Evolutionary conservation across 2,113 vertebrate genomes (phyloP), one percentile per base, ranked within the genome.

Genomic region (Narcine bancroftii): DNA sequence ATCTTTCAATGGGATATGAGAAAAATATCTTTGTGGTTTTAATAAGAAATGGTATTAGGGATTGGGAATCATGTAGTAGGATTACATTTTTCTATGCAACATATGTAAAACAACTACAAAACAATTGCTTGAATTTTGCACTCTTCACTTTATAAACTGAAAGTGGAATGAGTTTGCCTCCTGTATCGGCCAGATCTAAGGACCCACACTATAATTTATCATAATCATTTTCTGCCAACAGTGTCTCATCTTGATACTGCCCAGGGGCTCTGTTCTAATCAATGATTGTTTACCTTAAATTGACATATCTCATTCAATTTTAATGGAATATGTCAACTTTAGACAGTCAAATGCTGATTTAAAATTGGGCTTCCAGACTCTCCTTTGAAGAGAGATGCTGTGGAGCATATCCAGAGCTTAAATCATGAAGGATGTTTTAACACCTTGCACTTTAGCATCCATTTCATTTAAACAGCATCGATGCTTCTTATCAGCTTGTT

Each of bases 271-370:
- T 19, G 53, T 87, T 87, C 81, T 87, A 87, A 87, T 87, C 81
- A 87, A 87, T 87, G 81, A 15, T 63, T 56, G 81, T 87, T 87
- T 87, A 87, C 81, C 81, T 87, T 87, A 87, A 87, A 53, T 87
- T 87, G 81, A 87, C 81, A 87, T 87, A 87, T n/a, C 81, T 87
- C 81, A 87, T 87, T 87, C 81, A 87, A 87, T 87, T 87, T 87
- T 87, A 87, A 87, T 87, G 81, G 81, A 87, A 60, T 39, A 63
- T 87, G 81, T 87, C 81, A 87, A 87, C n/a, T 60, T 87, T 36
- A 87, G 81, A 60, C 81, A 87, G 81, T 17, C 81, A 87, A 87
- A 60, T 87, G 50, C 81, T 87, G 81, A 87, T 87, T 87, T 87
- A 87, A 87, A 87, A 87, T 87, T 87, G 81, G 81, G 81, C 81